Conservation (phyloP, 2,113 vertebrate genomes). For the Hystrix cristata region DNA sequence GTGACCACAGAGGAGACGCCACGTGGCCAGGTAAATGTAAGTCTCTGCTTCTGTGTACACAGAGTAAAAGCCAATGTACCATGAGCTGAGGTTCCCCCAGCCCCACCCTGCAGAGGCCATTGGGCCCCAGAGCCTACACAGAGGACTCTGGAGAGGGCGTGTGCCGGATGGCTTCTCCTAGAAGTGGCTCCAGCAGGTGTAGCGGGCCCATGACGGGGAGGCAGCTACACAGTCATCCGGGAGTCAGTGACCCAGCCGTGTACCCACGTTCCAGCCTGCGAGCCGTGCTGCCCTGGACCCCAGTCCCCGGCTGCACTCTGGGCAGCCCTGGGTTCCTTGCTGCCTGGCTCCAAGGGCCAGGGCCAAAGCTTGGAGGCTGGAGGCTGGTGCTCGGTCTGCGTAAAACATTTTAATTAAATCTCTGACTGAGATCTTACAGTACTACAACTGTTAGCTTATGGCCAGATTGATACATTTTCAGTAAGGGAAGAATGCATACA, state of each 20-base stretch:
- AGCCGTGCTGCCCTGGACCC: not conserved
- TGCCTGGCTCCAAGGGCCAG: not conserved
- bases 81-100: too few relatives aligned
- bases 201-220: not conserved
- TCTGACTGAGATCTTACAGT: not conserved
- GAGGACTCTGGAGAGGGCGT: too few relatives aligned
- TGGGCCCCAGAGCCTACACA: too few relatives aligned
- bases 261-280: too few relatives aligned
- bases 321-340: not conserved
- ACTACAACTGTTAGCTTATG: not conserved
- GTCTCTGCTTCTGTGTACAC: not conserved
- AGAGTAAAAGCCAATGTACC: too few relatives aligned
- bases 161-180: not conserved
- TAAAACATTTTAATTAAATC: not conserved
- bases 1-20: not conserved
- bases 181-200: not conserved
- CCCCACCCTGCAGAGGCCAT: fast-evolving
- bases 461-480: not conserved
- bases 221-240: too few relatives aligned
- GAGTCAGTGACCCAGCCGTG: not conserved
- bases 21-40: not conserved
- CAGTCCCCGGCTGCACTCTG: too few relatives aligned
- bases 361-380: not conserved
- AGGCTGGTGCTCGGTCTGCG: not conserved
- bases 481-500: not conserved